A percentile compares a stretch with the other conserved stretches of the same genome.
Conservation (phyloP, 37 sponge, comb jelly and placozoan species). For the Mnemiopsis leidyi region DNA sequence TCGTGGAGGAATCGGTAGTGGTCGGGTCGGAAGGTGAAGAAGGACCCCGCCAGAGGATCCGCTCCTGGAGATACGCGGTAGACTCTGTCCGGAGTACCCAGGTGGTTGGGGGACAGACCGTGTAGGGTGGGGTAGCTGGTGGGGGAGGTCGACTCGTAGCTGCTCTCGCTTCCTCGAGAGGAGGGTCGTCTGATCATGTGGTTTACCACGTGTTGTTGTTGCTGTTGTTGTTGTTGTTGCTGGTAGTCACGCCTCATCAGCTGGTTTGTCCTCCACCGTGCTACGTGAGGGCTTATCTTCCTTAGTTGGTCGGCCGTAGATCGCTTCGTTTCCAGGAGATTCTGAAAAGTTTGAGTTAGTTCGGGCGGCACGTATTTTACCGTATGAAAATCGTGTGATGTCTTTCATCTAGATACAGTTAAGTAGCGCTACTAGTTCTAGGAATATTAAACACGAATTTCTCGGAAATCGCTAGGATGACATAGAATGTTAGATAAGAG, state of each 20-base stretch:
- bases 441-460: no score
- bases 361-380: no score
- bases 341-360: background rate
- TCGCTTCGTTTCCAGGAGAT: background rate
- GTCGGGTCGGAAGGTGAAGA: background rate
- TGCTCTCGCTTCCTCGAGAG: slow-evolving; percentile 24
- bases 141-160: slow-evolving; percentile 41
- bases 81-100: background rate
- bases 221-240: no score
- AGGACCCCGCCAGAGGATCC: background rate
- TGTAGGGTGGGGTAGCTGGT: background rate
- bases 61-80: background rate
- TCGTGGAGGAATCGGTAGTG: background rate
- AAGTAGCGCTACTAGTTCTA: no score
- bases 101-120: background rate
- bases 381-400: no score
- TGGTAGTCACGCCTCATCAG: background rate
- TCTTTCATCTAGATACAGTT: no score
- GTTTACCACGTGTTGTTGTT: background rate
- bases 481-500: no score
- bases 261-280: background rate
- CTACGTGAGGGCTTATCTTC: background rate
- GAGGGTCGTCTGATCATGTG: background rate
- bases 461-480: no score
- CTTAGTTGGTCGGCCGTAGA: background rate